A percentile compares a stretch with the other conserved stretches of the same genome.
These are phyloP conservation scores for Xanthorhoe designata DNA, from an alignment of 2,888 invertebrate genomes.

Conservation along the genomic window DNA sequence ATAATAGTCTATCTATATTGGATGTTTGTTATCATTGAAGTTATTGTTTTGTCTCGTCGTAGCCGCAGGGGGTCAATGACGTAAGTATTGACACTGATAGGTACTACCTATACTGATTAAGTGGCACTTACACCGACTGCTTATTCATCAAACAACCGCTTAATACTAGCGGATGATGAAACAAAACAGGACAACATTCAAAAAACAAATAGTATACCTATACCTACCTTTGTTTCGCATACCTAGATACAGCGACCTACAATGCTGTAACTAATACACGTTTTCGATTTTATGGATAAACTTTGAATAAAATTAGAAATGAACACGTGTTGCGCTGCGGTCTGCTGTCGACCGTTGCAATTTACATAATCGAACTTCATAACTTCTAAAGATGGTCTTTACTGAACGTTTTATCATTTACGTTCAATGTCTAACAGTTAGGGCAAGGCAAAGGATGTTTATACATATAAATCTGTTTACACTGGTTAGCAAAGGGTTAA, in stretches of 20 bases:
- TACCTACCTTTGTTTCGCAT: constrained; percentile 13
- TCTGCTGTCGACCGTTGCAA: neutral
- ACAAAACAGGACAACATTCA: constrained; percentile 42
- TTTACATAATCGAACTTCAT: constrained; percentile 5
- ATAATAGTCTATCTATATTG: constrained; percentile 17
- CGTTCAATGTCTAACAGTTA: constrained; percentile 3
- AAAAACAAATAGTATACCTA: constrained; percentile 17
- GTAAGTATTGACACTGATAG: constrained; percentile 32
- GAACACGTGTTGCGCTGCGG: neutral
- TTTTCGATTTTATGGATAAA: neutral
- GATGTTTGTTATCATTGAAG: constrained; percentile 21
- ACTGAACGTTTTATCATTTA: constrained; percentile 7
- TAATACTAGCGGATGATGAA: constrained; percentile 38
- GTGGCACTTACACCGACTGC: constrained; percentile 44
- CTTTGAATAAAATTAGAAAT: constrained; percentile 6
- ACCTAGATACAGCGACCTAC: neutral
- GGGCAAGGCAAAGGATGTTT: neutral
- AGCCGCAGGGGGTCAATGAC: constrained; percentile 50
- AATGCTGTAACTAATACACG: neutral
- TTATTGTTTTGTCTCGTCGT: constrained; percentile 38
- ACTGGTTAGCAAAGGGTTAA: neutral
- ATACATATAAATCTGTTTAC: neutral
- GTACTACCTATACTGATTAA: constrained; percentile 38
- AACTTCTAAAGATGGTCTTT: constrained; percentile 5
- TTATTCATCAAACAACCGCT: constrained; percentile 50